These are phyloP conservation scores for Terrapene triunguis DNA, from an alignment of 2,113 vertebrate genomes.

Conservation along the genomic window DNA sequence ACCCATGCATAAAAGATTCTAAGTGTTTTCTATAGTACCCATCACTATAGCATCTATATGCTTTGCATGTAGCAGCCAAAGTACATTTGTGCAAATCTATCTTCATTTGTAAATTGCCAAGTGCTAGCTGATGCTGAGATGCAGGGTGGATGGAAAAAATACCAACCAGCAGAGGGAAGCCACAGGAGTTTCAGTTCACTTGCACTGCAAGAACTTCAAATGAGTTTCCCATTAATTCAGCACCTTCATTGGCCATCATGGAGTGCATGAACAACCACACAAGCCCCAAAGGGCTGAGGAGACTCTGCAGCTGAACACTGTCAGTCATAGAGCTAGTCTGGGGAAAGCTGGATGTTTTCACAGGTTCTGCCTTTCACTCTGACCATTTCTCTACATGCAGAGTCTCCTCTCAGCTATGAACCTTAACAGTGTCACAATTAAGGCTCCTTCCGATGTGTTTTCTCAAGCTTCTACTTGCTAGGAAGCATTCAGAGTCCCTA, in stretches of 20 bases:
- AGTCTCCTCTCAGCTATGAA: neutral
- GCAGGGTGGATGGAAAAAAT: neutral
- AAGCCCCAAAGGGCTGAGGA: neutral
- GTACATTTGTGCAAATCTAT: neutral
- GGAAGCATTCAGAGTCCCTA: neutral
- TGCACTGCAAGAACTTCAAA: conserved; percentile 9
- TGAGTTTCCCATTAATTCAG: neutral
- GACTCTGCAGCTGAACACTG: neutral
- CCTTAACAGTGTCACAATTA: neutral
- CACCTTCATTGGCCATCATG: conserved; percentile 5
- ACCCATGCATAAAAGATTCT: neutral
- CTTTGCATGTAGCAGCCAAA: accelerated
- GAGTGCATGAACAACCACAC: neutral
- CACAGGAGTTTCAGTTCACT: neutral
- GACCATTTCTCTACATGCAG: neutral
- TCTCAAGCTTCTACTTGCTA: conserved; percentile 10
- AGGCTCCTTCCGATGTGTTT: neutral
- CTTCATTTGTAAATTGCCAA: neutral
- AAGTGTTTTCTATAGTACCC: neutral
- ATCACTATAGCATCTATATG: neutral
- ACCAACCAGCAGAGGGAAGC: neutral
- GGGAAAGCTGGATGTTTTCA: neutral
- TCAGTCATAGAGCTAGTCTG: neutral
- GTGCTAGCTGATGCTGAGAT: neutral
- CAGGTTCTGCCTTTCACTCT: conserved; percentile 25